A percentile compares a stretch with the other conserved stretches of the same genome.
phyloP scores from a whole-genome alignment of 2,113 vertebrate species.

The Saccopteryx bilineata region DNA sequence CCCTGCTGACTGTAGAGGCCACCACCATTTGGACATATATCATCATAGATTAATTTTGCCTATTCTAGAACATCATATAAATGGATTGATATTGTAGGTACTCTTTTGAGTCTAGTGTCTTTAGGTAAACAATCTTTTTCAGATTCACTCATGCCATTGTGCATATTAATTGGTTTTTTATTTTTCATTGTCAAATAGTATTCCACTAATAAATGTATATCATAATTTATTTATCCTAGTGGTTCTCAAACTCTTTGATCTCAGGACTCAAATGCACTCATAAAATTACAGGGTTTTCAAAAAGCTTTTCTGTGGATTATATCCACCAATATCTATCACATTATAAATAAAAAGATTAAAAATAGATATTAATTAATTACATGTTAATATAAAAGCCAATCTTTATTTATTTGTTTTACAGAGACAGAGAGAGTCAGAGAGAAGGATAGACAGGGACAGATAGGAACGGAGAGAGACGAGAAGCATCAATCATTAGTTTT shows the following conservation, averaged over 20 bases:
- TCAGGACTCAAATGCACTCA: neutral
- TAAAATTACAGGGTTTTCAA: neutral
- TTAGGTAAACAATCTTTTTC: neutral
- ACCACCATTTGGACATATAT: neutral
- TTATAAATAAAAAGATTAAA: neutral
- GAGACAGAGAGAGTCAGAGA: neutral
- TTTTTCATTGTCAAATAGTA: neutral
- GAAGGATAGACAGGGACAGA: neutral
- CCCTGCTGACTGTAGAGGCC: neutral
- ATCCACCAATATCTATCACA: neutral
- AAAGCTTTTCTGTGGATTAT: constrained; percentile 8
- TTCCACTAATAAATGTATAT: neutral
- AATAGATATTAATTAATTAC: neutral
- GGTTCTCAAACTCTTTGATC: neutral
- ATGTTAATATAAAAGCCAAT: neutral
- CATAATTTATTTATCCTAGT: neutral
- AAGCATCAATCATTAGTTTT: no score
- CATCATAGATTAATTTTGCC: neutral
- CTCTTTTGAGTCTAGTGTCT: neutral
- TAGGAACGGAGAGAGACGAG: no score
- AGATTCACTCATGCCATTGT: neutral
- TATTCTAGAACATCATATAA: neutral
- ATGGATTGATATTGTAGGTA: neutral
- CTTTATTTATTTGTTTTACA: no score
- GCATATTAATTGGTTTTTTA: neutral